Evolutionary conservation across 1,140 invertebrate species (phyloP), one percentile per base, ranked within the genome.

Genomic region (Lucilia sericata): DNA sequence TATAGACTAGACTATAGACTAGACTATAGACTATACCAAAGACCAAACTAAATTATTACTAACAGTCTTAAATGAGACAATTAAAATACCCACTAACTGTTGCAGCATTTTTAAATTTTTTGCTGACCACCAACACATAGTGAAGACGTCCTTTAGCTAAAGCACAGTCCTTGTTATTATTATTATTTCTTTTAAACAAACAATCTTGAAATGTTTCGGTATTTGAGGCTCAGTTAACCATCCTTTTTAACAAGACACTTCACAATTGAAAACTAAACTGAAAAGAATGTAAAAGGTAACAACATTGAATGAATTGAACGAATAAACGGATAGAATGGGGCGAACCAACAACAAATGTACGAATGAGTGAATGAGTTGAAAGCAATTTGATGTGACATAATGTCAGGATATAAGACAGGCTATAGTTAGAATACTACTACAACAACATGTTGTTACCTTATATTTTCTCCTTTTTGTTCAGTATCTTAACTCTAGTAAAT

Each of bases 361-460:
- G 51, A 14, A 60, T 5, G 13, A 60, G 14, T 75, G 30, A 75
- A 78, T 47, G 75, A 78, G 75, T 78, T 78, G 75, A 78, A 78
- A 78, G 74, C 75, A 78, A 78, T 78, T 78, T 78, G 75, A 78
- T 78, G 75, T 78, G 75, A 42, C 75, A 78, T 78, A n/a, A 47
- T 78, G 75, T 78, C 75, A 78, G n/a, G 34, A 42, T n/a, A 78
- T n/a, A 47, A 14, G 75, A 42, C 36, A 78, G 34, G 75, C 21
- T 42, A 42, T 78, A n/a, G 17, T n/a, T 75, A n/a, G 51, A 55
- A 42, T 42, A 55, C 51, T 12, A 17, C 51, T 55, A 42, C 42
- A 55, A 55, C 51, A n/a, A 55, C 9, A 55, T 14, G 5, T 14
- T 55, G 51, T 55, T 12, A 42, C 7, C 42, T 42, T 8, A 55